These are phyloP conservation scores for Saguinus midas DNA, from an alignment of 2,113 vertebrate genomes.

Conservation along the genomic window DNA sequence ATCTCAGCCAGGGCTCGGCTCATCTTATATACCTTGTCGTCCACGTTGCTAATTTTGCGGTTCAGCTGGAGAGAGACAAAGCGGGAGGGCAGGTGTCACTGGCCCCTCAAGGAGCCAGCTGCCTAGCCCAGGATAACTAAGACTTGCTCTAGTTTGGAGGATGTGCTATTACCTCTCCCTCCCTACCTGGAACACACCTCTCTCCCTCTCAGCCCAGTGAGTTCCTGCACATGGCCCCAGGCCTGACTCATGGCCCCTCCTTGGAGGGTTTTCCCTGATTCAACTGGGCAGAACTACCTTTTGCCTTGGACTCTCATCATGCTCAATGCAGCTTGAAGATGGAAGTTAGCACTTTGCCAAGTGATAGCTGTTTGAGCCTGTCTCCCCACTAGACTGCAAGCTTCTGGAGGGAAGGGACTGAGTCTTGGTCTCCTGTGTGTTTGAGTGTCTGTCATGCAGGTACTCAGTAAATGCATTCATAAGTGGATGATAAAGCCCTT, in stretches of 20 bases:
- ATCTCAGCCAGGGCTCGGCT: slow-evolving; percentile 62
- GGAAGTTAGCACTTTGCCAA: background rate
- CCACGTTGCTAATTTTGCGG: background rate
- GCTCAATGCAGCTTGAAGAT: background rate
- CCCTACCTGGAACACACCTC: background rate
- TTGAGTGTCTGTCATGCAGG: background rate
- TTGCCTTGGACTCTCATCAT: background rate
- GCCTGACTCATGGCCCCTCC: background rate
- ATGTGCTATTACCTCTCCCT: background rate
- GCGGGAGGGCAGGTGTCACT: background rate
- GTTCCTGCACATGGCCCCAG: background rate
- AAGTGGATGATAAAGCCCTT: background rate
- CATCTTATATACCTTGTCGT: slow-evolving; percentile 41
- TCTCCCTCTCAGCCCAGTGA: background rate
- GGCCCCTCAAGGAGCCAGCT: fast-evolving
- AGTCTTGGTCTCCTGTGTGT: background rate
- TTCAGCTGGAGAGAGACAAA: slow-evolving; percentile 12
- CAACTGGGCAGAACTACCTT: background rate
- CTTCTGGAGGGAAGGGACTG: background rate
- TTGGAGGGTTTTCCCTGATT: background rate
- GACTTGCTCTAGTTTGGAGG: background rate
- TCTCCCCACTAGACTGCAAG: background rate
- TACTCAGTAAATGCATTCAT: background rate
- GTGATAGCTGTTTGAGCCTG: background rate
- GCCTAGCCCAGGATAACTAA: background rate